Conservation (phyloP, 2,113 vertebrate species). For the Embiotoca jacksoni region DNA sequence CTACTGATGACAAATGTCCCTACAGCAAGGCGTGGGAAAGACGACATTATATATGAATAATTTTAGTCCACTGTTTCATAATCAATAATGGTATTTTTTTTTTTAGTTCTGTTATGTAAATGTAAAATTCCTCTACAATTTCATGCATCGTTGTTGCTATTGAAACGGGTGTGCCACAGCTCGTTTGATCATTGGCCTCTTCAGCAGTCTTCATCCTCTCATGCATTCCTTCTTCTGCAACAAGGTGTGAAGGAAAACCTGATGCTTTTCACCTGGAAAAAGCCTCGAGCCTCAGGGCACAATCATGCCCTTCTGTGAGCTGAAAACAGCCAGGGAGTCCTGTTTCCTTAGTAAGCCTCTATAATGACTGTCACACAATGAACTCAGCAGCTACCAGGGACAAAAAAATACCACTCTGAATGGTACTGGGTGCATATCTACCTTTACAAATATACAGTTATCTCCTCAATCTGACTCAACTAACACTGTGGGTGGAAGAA, state of each 20-base stretch:
- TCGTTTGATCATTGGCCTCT: not conserved
- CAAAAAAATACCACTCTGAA: conserved; percentile 17
- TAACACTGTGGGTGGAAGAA: not conserved
- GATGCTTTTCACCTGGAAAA: conserved; percentile 59
- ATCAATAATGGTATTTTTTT: not conserved
- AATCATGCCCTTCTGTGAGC: conserved; percentile 61
- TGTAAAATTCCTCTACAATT: not conserved
- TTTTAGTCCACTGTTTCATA: not conserved
- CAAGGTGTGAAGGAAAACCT: conserved; percentile 55
- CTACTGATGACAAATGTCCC: conserved; percentile 43
- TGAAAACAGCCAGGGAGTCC: conserved; percentile 47
- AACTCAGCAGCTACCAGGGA: conserved; percentile 32
- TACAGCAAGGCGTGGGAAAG: conserved; percentile 19
- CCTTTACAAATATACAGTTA: conserved; percentile 26
- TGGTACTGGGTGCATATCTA: conserved; percentile 21
- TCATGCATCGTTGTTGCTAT: not conserved
- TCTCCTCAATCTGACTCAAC: conserved; percentile 1
- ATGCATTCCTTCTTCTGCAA: conserved; percentile 28
- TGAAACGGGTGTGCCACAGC: not conserved
- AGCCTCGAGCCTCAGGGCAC: conserved; percentile 49
- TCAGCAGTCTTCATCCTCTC: conserved; percentile 3
- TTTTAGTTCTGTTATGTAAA: not conserved
- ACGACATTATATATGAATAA: not conserved
- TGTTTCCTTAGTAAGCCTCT: conserved; percentile 52
- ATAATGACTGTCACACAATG: conserved; percentile 47